Evolutionary conservation across 2,888 invertebrate species (phyloP), one percentile per base, ranked within the genome.

Genomic region (Melinopterus prodromus): DNA sequence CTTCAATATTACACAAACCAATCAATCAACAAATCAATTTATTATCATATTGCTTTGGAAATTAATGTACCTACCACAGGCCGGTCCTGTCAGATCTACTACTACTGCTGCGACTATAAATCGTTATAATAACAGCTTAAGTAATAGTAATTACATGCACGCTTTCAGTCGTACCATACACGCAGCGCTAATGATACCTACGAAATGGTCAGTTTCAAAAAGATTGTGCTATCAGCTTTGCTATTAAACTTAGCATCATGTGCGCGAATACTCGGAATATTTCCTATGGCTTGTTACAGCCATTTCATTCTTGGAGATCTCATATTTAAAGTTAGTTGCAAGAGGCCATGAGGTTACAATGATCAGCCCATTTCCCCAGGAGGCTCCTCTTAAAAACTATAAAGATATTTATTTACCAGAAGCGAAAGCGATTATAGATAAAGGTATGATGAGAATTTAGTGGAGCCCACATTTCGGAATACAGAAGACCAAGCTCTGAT

Each of bases 271-370:
- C 81, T 87, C 26, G 86, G 85, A 14, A 80, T 87, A 26, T 84
- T 86, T 77, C 85, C 85, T 4, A 78, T 82, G 75, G 81, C 84
- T 15, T 83, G 84, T 37, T 84, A 85, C 69, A 86, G 87, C 35
- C 87, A 87, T 79, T 85, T 84, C 37, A 81, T 82, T 16, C 80
- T 87, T 37, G 83, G 83, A 69, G 83, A 85, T 75, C 83, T 83
- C 0, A 81, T 87, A 70, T 79, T 87, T 77, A 83, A 84, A 72
- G 85, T 77, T 87, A 16, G 85, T 85, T 0, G 81, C 78, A 12
- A 85, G 88, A 76, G 91, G 91, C 0, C 91, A 91, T 82, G 87
- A 90, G 77, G 88, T 91, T 6, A 87, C 87, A 14, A 84, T 88
- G n/a, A 83, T 88, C 72, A 85, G 84, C 72, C 83, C 84, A 6